Base-by-base conservation (phyloP, 2,113 vertebrate species). In the Syngnathoides biaculeatus region DNA sequence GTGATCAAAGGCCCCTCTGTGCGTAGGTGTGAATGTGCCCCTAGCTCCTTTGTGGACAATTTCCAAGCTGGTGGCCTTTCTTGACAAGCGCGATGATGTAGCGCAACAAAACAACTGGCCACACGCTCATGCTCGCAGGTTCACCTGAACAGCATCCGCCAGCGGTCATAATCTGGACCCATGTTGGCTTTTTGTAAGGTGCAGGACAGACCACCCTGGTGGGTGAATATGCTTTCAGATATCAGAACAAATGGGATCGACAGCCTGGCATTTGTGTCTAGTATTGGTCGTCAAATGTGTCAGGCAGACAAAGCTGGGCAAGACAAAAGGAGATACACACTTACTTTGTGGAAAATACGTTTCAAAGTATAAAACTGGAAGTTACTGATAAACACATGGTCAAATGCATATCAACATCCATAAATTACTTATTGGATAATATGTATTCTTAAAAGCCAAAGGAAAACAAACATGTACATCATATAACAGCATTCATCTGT, bases 1-100 rank as follows among this genome's bases (percentile, higher is more conserved):
- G 69, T 62, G 79, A 88, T 88, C 81, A 88, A 87, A 84, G 87
- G 60, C 50, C 1, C 27, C 35, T 62, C 76, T 79, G 69, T 76
- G 80, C 52, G 80, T 71, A 77, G 59, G 77, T 79, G 81, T 87
- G 84, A 89, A 85, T 86, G 74, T 65, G 76, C 85, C 87, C 84
- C 77, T 75, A 84, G 78, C 77, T 75, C 71, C 52, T 63, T 82
- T 84, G 84, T 90, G 79, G 79, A 83, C 69, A 64, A 43, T 83
- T 78, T 78, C 68, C 68, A 76, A 75, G 77, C 71, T 80, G 72
- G 69, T 76, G 76, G 80, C 71, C 38, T 72, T 72, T 73, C 65
- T 79, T 80, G 78, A 84, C 82, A 83, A 87, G 73, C 72, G 75
- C 75, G 73, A 75, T 85, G 85, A 86, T 82, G 81, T 80, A 56